Conservation (phyloP, 2,888 invertebrate species). For the Drosophila sordidula region DNA sequence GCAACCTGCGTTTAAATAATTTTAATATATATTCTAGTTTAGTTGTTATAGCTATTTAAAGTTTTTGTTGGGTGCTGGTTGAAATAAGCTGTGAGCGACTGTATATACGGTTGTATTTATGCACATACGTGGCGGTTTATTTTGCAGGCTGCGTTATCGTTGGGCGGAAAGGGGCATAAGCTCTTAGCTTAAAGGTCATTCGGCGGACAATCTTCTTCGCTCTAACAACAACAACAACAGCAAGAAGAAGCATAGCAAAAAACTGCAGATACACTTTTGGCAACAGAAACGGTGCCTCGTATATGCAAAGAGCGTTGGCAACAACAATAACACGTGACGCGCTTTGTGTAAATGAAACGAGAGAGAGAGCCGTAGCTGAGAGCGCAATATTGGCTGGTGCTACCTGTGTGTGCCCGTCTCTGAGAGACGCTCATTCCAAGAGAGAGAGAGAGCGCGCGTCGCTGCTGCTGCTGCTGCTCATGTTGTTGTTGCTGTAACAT, state of each 20-base stretch:
- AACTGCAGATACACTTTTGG: constrained; percentile 45
- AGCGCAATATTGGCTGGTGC: constrained; percentile 5
- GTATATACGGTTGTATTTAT: constrained; percentile 1
- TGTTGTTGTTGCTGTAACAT: constrained; percentile 52
- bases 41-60: too few species aligned
- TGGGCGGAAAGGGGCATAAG: constrained; percentile 25
- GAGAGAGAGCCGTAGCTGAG: constrained; percentile 14
- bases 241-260: background rate
- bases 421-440: constrained; percentile 26
- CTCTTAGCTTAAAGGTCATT: constrained; percentile 68
- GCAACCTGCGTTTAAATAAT: too few species aligned
- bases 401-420: constrained; percentile 3
- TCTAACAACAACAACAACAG: constrained; percentile 21
- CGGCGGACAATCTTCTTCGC: constrained; percentile 63
- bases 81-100: too few species aligned
- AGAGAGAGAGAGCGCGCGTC: constrained; percentile 22
- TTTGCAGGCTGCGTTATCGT: constrained; percentile 12
- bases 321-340: constrained; percentile 68
- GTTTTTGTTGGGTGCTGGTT: too few species aligned
- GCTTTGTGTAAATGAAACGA: constrained; percentile 37
- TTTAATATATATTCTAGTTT: too few species aligned
- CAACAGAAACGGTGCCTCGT: constrained; percentile 21
- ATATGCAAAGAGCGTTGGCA: constrained; percentile 9
- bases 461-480: background rate
- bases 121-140: constrained; percentile 41